phyloP scores from a whole-genome alignment of 2,797 vertebrate species.

The Helarctos malayanus region DNA sequence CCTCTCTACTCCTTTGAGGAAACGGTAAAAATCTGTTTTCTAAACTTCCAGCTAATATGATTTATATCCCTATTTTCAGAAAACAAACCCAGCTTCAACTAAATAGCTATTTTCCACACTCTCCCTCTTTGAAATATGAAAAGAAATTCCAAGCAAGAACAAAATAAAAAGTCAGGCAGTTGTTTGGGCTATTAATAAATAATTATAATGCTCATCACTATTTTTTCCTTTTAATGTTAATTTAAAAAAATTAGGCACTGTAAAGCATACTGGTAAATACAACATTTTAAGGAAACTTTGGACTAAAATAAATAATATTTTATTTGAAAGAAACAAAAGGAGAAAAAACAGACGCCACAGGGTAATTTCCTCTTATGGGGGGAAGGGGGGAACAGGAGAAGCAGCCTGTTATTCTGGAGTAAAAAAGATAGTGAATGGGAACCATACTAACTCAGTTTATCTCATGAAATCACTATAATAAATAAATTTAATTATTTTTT shows the following conservation, averaged over 20 bases:
- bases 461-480: conserved; percentile 3
- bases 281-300: conserved; percentile 63
- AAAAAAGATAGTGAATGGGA: neutral
- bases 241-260: conserved; percentile 48
- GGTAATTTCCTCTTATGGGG: neutral
- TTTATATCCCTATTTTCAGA: conserved; percentile 20
- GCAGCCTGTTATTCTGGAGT: neutral
- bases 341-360: conserved; percentile 37
- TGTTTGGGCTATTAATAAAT: conserved; percentile 30
- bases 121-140: conserved; percentile 58
- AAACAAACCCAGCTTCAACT: conserved; percentile 32
- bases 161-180: conserved; percentile 38
- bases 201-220: conserved; percentile 33
- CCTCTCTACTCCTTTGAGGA: neutral
- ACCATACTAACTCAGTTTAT: neutral
- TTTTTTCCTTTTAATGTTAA: conserved; percentile 63
- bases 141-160: conserved; percentile 54
- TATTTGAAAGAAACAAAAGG: conserved; percentile 42
- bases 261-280: conserved; percentile 9
- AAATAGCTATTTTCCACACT: neutral
- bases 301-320: conserved; percentile 37
- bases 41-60: neutral
- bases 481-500: neutral
- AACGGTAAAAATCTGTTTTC: neutral
- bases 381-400: neutral